These are phyloP conservation scores for Drosophila cognata DNA, from an alignment of 2,888 invertebrate genomes.

Conservation along the genomic window DNA sequence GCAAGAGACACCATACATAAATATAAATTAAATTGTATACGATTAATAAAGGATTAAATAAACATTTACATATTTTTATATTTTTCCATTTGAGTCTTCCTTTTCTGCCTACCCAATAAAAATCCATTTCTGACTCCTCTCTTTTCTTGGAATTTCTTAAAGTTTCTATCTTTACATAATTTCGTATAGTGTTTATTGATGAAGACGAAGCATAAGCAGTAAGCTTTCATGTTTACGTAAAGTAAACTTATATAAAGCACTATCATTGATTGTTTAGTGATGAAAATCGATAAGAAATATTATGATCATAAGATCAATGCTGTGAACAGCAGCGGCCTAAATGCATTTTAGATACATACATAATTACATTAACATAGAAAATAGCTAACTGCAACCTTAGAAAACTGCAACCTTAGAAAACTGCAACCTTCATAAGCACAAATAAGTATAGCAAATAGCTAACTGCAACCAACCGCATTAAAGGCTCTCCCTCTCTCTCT, in stretches of 20 bases:
- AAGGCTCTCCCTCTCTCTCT: neutral
- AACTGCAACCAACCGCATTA: neutral
- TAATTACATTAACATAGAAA: neutral
- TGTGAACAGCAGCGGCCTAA: neutral
- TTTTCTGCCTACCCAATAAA: neutral
- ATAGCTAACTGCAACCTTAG: neutral
- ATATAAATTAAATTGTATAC: too few species aligned
- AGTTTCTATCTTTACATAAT: neutral
- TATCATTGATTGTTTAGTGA: neutral
- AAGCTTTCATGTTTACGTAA: neutral
- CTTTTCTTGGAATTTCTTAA: neutral
- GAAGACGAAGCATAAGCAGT: neutral
- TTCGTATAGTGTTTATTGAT: neutral
- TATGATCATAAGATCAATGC: neutral
- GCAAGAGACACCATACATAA: too few species aligned
- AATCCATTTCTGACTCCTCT: neutral
- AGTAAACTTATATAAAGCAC: neutral
- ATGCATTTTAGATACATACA: neutral
- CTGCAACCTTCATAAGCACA: neutral
- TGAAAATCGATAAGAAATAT: neutral
- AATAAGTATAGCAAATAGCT: neutral
- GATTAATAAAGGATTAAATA: neutral
- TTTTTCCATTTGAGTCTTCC: neutral
- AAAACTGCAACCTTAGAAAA: neutral
- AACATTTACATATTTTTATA: neutral